Evolutionary conservation across 2,797 vertebrate genomes (phyloP).

Genomic region (Acipenser ruthenus): DNA sequence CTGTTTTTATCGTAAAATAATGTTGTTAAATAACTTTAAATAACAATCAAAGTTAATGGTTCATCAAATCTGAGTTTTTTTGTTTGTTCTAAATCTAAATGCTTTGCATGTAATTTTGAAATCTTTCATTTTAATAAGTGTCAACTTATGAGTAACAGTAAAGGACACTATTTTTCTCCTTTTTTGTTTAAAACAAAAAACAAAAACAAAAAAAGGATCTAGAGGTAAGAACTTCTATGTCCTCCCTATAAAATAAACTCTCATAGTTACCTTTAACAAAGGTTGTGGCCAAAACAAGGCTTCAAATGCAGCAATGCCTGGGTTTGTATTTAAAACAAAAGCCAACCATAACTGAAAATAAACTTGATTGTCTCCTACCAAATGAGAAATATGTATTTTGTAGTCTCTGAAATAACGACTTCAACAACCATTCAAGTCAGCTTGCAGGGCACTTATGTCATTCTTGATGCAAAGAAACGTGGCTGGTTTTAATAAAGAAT

Average conservation of each 20-base stretch:
- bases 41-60: conserved; percentile 72
- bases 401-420: conserved; percentile 80
- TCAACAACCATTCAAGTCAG: conserved; percentile 89
- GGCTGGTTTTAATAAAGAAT: conserved; percentile 88
- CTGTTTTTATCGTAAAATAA: conserved; percentile 69
- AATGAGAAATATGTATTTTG: conserved; percentile 67
- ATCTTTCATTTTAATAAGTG: conserved; percentile 56
- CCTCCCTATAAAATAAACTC: conserved; percentile 65
- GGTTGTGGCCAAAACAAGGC: conserved; percentile 69
- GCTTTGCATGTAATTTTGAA: conserved; percentile 65
- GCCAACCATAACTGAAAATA: conserved; percentile 63
- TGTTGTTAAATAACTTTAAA: conserved; percentile 73
- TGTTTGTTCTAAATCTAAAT: conserved; percentile 66
- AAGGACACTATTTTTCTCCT: conserved; percentile 69
- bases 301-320: conserved; percentile 61
- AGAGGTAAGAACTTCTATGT: conserved; percentile 69
- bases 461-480: conserved; percentile 76
- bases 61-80: conserved; percentile 46
- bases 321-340: conserved; percentile 68
- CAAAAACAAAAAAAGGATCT: conserved; percentile 61
- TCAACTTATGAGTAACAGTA: conserved; percentile 59
- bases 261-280: conserved; percentile 56
- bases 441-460: conserved; percentile 63
- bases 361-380: conserved; percentile 55
- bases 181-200: conserved; percentile 55